Conservation (phyloP, 2,888 invertebrate species). For the Sarcophaga subvicina region DNA sequence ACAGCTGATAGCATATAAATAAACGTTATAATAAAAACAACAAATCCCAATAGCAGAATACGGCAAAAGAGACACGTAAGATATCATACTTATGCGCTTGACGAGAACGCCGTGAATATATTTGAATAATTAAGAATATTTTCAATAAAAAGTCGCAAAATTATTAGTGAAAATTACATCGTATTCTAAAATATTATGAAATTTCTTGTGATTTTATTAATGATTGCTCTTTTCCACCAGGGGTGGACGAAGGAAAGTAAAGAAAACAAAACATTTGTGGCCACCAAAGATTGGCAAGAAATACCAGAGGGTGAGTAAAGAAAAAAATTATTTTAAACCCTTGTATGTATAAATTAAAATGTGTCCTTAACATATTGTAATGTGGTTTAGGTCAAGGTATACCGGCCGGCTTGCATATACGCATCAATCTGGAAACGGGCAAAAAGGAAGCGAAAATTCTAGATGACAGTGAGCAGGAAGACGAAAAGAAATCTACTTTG, state of each 20-base stretch:
- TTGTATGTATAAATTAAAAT: background rate
- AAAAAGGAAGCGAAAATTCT: slow-evolving; percentile 89
- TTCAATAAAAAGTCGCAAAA: slow-evolving; percentile 17
- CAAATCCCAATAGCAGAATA: background rate
- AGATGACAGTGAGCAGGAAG: slow-evolving; percentile 82
- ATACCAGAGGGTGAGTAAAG: slow-evolving; percentile 83
- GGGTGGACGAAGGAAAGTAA: slow-evolving; percentile 56
- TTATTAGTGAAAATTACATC: slow-evolving; percentile 36
- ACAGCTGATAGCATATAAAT: too few relatives aligned
- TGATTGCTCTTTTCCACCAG: slow-evolving; percentile 15
- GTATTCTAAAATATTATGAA: slow-evolving; percentile 56
- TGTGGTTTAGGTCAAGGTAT: slow-evolving; percentile 85
- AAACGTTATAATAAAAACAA: slow-evolving; percentile 19
- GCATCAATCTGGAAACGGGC: slow-evolving; percentile 89
- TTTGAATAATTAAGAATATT: slow-evolving; percentile 5
- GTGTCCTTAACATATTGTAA: too few relatives aligned
- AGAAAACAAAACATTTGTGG: slow-evolving; percentile 82
- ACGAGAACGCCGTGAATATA: background rate
- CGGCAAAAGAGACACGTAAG: slow-evolving; percentile 55
- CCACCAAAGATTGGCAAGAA: slow-evolving; percentile 86
- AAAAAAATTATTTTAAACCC: background rate
- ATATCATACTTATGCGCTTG: background rate
- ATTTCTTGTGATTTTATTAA: slow-evolving; percentile 10
- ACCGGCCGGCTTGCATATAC: slow-evolving; percentile 88
- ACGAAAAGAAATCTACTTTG: slow-evolving; percentile 23